phyloP scores from a whole-genome alignment of 2,797 vertebrate species.

The Coccyzus lansbergi region DNA sequence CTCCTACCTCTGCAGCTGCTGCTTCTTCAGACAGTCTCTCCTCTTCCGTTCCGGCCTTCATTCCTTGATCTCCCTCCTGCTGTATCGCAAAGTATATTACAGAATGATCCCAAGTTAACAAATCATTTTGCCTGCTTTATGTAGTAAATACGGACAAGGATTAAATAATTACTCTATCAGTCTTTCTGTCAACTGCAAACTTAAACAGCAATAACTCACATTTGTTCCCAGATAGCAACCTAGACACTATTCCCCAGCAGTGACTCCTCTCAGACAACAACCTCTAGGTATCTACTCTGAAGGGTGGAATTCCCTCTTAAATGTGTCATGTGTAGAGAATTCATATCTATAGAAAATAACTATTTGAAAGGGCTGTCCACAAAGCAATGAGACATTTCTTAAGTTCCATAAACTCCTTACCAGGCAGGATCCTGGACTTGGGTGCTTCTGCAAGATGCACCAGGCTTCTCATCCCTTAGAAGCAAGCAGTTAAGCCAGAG shows the following conservation, averaged over 20 bases:
- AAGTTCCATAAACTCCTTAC: neutral
- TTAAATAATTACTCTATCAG: neutral
- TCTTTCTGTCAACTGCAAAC: neutral
- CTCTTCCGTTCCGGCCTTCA: neutral
- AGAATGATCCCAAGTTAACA: neutral
- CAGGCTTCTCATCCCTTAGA: neutral
- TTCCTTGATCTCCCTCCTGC: neutral
- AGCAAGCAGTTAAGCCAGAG: neutral
- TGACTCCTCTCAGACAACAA: fast-evolving
- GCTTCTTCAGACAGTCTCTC: neutral
- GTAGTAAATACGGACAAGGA: fast-evolving
- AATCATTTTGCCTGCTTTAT: neutral
- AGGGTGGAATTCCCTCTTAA: neutral
- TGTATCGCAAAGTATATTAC: neutral
- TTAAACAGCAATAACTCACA: neutral
- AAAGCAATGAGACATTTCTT: neutral
- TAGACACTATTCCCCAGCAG: neutral
- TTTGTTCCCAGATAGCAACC: fast-evolving
- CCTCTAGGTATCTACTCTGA: fast-evolving
- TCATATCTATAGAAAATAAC: neutral
- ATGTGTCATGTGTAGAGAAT: fast-evolving
- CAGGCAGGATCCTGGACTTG: fast-evolving
- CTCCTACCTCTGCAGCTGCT: neutral
- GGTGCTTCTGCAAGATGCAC: neutral
- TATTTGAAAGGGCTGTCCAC: neutral